These are phyloP conservation scores for Myiopsitta monachus DNA, from an alignment of 2,113 vertebrate species.

Conservation along the genomic window DNA sequence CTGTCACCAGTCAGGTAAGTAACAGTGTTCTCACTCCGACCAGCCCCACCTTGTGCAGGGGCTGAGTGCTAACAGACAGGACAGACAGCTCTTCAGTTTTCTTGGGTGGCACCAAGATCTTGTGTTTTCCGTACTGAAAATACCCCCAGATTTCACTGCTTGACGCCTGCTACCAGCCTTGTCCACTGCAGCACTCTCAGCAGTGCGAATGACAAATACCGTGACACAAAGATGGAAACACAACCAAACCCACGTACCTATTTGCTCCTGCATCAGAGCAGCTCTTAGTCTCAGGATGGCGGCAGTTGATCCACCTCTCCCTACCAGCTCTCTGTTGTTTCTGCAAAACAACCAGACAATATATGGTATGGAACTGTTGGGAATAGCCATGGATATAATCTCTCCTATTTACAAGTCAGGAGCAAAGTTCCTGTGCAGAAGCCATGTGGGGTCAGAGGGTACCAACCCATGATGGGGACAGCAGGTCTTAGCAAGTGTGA, in stretches of 20 bases:
- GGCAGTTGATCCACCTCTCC: background rate
- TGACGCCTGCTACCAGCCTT: background rate
- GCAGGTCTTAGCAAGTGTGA: background rate
- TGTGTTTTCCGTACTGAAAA: background rate
- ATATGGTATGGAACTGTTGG: background rate
- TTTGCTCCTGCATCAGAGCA: background rate
- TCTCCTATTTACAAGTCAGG: background rate
- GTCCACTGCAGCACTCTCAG: background rate
- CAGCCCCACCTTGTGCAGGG: background rate
- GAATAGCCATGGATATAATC: background rate
- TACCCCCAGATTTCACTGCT: background rate
- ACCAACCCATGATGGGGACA: background rate
- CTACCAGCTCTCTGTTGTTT: background rate
- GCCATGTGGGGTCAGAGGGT: background rate
- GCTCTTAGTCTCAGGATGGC: background rate
- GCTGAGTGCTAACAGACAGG: background rate
- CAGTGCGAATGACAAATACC: background rate
- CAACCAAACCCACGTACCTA: background rate
- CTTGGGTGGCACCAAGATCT: background rate
- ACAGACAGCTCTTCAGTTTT: background rate
- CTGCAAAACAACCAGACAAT: background rate
- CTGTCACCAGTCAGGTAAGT: background rate
- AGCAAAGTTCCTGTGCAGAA: background rate
- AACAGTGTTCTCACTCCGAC: background rate
- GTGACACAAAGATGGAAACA: background rate